phyloP scores from a whole-genome alignment of 2,797 vertebrate genomes.

The Erpetoichthys calabaricus region DNA sequence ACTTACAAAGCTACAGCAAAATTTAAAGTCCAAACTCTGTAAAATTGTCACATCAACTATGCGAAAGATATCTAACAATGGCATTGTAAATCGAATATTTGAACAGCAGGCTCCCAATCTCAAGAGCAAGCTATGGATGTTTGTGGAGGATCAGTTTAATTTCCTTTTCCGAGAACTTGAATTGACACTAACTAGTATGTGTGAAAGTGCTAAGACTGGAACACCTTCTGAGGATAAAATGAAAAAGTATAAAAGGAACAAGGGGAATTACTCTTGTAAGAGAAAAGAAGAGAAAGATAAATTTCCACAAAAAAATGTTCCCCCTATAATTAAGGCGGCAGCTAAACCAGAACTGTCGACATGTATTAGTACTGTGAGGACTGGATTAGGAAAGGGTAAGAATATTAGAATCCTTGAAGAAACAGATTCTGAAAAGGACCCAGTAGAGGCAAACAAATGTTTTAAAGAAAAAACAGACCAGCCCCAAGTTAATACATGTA shows the following conservation, averaged over 20 bases:
- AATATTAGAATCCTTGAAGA: too few species aligned
- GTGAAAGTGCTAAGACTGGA: slow-evolving; percentile 26
- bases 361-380: too few species aligned
- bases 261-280: neutral
- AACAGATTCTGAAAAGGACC: too few species aligned
- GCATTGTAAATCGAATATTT: slow-evolving; percentile 83
- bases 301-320: slow-evolving; percentile 3
- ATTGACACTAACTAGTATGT: slow-evolving; percentile 46
- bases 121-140: slow-evolving; percentile 88
- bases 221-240: slow-evolving; percentile 17
- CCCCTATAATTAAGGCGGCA: too few species aligned
- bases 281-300: slow-evolving; percentile 6
- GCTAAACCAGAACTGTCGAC: too few species aligned
- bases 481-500: too few species aligned
- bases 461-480: too few species aligned
- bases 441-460: too few species aligned
- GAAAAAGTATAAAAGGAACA: slow-evolving; percentile 13
- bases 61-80: slow-evolving; percentile 70
- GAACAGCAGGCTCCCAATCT: slow-evolving; percentile 73
- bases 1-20: slow-evolving; percentile 49
- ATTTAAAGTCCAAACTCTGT: slow-evolving; percentile 64
- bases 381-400: too few species aligned
- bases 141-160: slow-evolving; percentile 83
- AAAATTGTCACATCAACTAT: slow-evolving; percentile 62
- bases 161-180: slow-evolving; percentile 72